These are phyloP conservation scores for Drosophila rhopaloa DNA, from an alignment of 1,140 invertebrate genomes.

Conservation along the genomic window DNA sequence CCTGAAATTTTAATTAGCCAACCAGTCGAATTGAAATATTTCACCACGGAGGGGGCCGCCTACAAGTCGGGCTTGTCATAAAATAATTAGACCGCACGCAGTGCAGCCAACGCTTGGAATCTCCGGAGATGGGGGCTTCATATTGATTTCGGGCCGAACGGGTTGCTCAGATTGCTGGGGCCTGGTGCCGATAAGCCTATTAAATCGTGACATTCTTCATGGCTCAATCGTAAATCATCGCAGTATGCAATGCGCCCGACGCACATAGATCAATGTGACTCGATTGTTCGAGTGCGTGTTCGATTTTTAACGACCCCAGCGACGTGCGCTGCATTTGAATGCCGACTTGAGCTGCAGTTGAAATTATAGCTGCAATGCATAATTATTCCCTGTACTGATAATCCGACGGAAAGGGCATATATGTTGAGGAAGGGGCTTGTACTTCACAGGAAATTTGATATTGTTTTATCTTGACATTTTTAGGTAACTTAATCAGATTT, in stretches of 20 bases:
- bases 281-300: conserved; percentile 79
- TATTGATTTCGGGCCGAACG: conserved; percentile 31
- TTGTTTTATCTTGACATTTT: not conserved
- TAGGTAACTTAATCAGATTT: too few relatives aligned
- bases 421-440: not conserved
- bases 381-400: conserved; percentile 48
- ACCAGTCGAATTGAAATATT: conserved; percentile 50
- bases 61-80: conserved; percentile 63
- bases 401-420: conserved; percentile 21
- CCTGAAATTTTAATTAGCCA: conserved; percentile 75
- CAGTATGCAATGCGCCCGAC: conserved; percentile 23
- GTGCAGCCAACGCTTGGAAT: conserved; percentile 56
- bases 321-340: conserved; percentile 74
- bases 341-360: conserved; percentile 26
- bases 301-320: conserved; percentile 75
- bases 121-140: conserved; percentile 18
- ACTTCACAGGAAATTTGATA: conserved; percentile 5
- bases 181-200: conserved; percentile 73
- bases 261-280: conserved; percentile 76
- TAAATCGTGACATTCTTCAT: conserved; percentile 82
- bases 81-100: conserved; percentile 82
- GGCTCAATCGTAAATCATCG: conserved; percentile 78
- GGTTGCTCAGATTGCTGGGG: conserved; percentile 25
- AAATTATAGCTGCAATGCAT: conserved; percentile 45
- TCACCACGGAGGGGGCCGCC: conserved; percentile 2